Percentiles rank a stretch among this genome's conserved stretches.
These are phyloP conservation scores for Labeo calbasu DNA, from an alignment of 2,797 vertebrate genomes.

Conservation along the genomic window DNA sequence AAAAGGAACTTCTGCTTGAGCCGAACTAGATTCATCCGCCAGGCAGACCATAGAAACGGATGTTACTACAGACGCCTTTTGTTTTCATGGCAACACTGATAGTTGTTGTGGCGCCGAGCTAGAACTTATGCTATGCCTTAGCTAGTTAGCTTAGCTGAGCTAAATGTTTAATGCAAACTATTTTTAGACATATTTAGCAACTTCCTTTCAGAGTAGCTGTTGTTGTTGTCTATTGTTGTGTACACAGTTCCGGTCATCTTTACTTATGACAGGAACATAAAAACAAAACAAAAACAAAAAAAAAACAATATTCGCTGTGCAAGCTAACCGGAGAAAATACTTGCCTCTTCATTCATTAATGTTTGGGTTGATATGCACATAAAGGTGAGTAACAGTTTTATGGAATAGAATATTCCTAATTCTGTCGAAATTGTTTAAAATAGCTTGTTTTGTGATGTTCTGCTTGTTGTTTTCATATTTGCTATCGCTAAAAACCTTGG, in stretches of 20 bases:
- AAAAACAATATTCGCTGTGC: background rate
- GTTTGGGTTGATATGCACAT: background rate
- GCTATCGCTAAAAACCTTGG: no score
- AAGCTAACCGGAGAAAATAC: background rate
- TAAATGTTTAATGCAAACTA: background rate
- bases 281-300: background rate
- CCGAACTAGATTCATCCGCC: background rate
- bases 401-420: background rate
- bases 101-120: background rate
- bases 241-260: background rate
- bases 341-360: background rate
- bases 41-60: background rate
- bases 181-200: background rate
- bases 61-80: background rate
- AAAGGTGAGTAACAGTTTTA: conserved; percentile 3
- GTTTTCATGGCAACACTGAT: conserved; percentile 62
- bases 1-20: background rate
- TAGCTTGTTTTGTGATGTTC: background rate
- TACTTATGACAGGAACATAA: background rate
- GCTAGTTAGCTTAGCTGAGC: conserved; percentile 4
- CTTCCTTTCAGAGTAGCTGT: no score
- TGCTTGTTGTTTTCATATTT: background rate
- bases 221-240: background rate
- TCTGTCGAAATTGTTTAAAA: background rate
- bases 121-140: background rate